Base-by-base conservation (phyloP, 1,140 invertebrate genomes). In the Achatina immaculata region DNA sequence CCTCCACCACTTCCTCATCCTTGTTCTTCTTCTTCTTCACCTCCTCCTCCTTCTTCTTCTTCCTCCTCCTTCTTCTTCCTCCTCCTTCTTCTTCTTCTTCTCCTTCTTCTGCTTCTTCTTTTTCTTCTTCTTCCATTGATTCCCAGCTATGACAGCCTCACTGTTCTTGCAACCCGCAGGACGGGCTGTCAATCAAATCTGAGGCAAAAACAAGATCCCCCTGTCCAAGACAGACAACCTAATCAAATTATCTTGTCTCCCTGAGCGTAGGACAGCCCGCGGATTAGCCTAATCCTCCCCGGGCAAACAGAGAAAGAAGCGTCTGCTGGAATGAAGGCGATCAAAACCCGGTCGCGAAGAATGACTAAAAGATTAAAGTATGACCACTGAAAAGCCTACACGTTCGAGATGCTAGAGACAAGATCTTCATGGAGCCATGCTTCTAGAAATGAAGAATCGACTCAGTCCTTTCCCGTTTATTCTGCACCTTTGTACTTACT, bases 221-320 rank as follows among this genome's bases (percentile, higher is more conserved):
- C 36, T 69, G 3, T 19, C 31, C 24, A 43, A 73, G 58, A 43
- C 71, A 73, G 71, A 73, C 71, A 43, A 73, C 71, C 71, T 73
- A 73, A 73, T 73, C 71, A 73, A 73, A 73, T 73, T 73, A 73
- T 73, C 71, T 73, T 73, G 71, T 73, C 71, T 34, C 71, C 40
- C 42, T 51, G 71, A 48, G 43, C 42, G 43, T 48, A n/a, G 71
- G 38, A 48, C 42, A 73, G 40, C 43, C 31, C 42, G 9, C 2
- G 71, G 71, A 73, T 73, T 73, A 73, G 43, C 2, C 14, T 73
- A 73, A 73, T 73, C 40, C 71, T 43, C n/a, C 1, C 28, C 28
- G n/a, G 62, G 71, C 71, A 73, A 73, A 73, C 71, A 73, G 42
- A 34, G 19, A 31, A 51, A 34, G 71, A 73, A 48, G 1, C 19